Conservation (phyloP, 2,888 invertebrate species). For the Acanthopleura granulata region DNA sequence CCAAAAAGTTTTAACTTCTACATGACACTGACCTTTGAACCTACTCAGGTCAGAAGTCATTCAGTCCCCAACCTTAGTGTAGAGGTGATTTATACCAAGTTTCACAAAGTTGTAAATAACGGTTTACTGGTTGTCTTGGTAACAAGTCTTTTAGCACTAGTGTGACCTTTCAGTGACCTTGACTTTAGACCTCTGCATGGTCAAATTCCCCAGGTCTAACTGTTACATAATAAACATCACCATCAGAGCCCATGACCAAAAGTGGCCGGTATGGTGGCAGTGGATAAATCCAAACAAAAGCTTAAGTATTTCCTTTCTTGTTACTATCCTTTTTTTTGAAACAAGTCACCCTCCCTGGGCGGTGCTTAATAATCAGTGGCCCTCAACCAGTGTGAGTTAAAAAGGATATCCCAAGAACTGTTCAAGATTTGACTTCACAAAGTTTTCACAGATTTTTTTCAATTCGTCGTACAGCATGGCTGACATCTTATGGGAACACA, state of each 20-base stretch:
- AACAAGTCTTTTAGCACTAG: neutral
- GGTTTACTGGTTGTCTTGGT: neutral
- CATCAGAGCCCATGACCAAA: no score
- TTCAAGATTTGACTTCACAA: conserved; percentile 90
- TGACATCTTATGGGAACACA: conserved; percentile 98
- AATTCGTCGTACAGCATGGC: conserved; percentile 89
- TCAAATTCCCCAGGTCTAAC: no score
- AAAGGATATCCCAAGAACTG: conserved; percentile 82
- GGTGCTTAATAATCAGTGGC: no score
- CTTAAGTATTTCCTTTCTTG: no score
- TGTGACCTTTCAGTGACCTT: no score
- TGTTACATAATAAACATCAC: no score
- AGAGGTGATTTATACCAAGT: neutral
- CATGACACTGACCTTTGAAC: neutral
- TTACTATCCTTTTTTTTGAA: no score
- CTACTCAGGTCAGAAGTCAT: neutral
- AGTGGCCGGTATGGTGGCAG: no score
- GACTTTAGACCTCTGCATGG: no score
- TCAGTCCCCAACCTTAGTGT: neutral
- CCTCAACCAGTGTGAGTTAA: neutral
- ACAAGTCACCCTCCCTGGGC: no score
- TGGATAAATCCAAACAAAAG: no score
- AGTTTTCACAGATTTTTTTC: conserved; percentile 78
- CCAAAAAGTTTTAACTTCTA: no score
- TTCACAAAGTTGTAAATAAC: neutral